Evolutionary conservation across 1,140 invertebrate genomes (phyloP), one percentile per base, ranked within the genome.

Genomic region (Maniola jurtina): DNA sequence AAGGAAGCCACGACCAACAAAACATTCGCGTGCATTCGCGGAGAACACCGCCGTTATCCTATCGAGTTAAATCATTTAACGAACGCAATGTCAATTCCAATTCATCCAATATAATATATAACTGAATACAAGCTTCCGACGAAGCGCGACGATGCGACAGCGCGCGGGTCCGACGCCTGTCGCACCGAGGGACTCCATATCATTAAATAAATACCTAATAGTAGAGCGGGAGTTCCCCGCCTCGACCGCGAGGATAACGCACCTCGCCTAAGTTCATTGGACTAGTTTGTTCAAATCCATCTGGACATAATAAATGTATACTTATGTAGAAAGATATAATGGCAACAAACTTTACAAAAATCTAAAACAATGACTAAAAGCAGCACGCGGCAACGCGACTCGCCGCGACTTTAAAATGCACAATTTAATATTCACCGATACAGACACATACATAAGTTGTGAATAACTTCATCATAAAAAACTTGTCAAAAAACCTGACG

Each of bases 291-390:
- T 90, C 88, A 84, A 89, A 84, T 89, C 83, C 84, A 76, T 84
- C 75, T 84, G 84, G 86, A 89, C 84, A 83, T 75, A 75, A 81
- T 79, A 79, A 81, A 83, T 86, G 82, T 86, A 88, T 86, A 86
- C 82, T 88, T 88, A 89, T 85, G 82, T 88, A 90, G 86, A 88
- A 89, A 86, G 84, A 88, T 88, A 89, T 89, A 87, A 90, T 90
- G 86, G 86, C 86, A 90, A 90, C 86, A 89, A 90, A 90, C 88
- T 90, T 89, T 88, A 90, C 85, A 89, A 90, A 89, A 88, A 82
- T 84, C 85, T 90, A 89, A 90, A 90, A 89, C 88, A 90, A 90
- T 90, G 88, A 90, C 88, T 90, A 90, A 89, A 89, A 90, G 86
- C 86, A 80, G 85, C 79, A 74, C 81, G 81, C 75, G 81, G 72